Conservation (phyloP, 2,797 vertebrate genomes). For the Buphagus erythrorhynchus region DNA sequence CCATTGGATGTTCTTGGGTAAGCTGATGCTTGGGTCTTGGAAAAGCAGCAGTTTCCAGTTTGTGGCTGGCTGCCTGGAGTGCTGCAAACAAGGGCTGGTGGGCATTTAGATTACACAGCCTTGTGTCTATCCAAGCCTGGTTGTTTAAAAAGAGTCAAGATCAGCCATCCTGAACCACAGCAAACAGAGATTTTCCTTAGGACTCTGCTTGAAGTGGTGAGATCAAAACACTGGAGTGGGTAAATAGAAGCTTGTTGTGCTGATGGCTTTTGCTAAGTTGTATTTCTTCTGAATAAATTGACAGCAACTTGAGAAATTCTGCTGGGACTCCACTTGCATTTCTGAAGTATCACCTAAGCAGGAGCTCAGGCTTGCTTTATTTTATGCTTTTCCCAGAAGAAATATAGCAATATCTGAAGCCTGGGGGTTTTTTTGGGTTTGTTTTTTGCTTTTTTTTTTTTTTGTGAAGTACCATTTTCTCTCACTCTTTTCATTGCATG, state of each 20-base stretch:
- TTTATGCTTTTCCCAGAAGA: not conserved
- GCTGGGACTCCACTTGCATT: not conserved
- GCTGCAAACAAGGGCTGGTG: not conserved
- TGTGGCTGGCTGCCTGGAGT: not conserved
- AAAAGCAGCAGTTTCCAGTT: not conserved
- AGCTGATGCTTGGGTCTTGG: not conserved
- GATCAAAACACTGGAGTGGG: not conserved
- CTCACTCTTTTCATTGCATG: not conserved
- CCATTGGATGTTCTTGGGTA: not conserved
- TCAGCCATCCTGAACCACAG: not conserved
- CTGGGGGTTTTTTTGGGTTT: not conserved
- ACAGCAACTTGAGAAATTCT: not conserved
- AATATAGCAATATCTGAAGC: not conserved
- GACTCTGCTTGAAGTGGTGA: not conserved
- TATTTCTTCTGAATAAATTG: not conserved
- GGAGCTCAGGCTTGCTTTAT: not conserved
- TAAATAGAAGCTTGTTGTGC: not conserved
- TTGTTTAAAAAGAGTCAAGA: not conserved
- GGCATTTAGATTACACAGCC: not conserved
- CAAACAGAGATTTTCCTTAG: not conserved
- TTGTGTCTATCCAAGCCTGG: not conserved
- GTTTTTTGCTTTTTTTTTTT: not conserved
- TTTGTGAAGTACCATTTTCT: not conserved
- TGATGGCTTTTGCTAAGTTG: not conserved
- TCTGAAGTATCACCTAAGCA: not conserved